A percentile compares a stretch with the other conserved stretches of the same genome.
Conservation (phyloP, 2,113 vertebrate species). For the Lepisosteus osseus region DNA sequence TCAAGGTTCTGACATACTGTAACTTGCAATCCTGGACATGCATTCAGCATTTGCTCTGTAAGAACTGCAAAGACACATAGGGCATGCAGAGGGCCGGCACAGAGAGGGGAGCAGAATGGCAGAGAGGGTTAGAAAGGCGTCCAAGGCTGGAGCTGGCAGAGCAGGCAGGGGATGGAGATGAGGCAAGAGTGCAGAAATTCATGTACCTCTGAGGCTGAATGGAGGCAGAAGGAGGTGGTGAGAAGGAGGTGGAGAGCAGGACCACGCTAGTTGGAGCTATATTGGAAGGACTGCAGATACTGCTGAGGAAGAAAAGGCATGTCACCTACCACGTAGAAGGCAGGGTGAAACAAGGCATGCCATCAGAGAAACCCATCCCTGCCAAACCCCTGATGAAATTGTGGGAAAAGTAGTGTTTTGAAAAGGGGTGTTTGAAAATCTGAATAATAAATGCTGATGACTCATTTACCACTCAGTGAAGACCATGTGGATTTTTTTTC, state of each 20-base stretch:
- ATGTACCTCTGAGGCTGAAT: constrained; percentile 46
- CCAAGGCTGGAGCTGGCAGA: background rate
- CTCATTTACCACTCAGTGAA: too few species aligned
- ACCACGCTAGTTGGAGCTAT: constrained; percentile 62
- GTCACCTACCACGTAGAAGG: constrained; percentile 24
- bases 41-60: too few species aligned
- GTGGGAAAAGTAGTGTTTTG: background rate
- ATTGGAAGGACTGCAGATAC: constrained; percentile 60
- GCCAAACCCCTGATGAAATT: background rate
- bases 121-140: background rate
- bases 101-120: constrained; percentile 8
- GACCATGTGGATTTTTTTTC: too few species aligned
- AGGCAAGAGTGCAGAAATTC: constrained; percentile 4
- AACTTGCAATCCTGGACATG: too few species aligned
- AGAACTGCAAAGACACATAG: too few species aligned
- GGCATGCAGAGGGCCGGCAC: too few species aligned
- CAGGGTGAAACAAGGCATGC: constrained; percentile 27
- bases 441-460: too few species aligned
- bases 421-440: too few species aligned
- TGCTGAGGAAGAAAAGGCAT: constrained; percentile 40
- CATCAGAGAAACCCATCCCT: background rate
- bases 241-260: constrained; percentile 68
- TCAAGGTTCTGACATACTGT: too few species aligned
- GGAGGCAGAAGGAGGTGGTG: constrained; percentile 63
- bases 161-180: background rate